Conservation (phyloP, 2,888 invertebrate species). For the Margaritifera margaritifera region DNA sequence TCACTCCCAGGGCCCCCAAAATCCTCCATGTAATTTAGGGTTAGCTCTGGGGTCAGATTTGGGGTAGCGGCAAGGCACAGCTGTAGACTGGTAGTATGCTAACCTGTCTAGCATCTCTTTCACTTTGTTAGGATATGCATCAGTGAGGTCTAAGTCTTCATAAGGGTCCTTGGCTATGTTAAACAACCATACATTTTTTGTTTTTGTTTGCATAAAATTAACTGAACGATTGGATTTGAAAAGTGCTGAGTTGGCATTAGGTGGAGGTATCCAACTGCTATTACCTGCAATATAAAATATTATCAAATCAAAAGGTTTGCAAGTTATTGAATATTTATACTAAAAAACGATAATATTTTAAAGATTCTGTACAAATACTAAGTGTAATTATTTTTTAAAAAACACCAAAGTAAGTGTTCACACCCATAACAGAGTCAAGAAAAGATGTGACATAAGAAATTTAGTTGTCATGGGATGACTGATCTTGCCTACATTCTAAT, state of each 20-base stretch:
- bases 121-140: slow-evolving; percentile 27
- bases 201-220: background rate
- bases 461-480: too few relatives aligned
- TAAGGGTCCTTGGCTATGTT: slow-evolving; percentile 44
- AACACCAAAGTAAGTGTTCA: too few relatives aligned
- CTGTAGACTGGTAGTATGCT: slow-evolving; percentile 36
- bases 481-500: too few relatives aligned
- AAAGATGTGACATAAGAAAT: too few relatives aligned
- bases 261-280: too few relatives aligned
- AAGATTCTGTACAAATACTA: too few relatives aligned
- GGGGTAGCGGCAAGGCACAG: slow-evolving; percentile 43
- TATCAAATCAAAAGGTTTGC: too few relatives aligned
- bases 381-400: too few relatives aligned
- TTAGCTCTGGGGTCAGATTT: slow-evolving; percentile 35
- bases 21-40: slow-evolving; percentile 43
- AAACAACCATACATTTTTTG: slow-evolving; percentile 53
- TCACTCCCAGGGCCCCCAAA: slow-evolving; percentile 50
- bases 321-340: too few relatives aligned
- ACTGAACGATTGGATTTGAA: background rate
- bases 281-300: too few relatives aligned
- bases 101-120: slow-evolving; percentile 34
- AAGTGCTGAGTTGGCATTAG: background rate
- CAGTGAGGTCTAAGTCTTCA: slow-evolving; percentile 42
- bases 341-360: too few relatives aligned
- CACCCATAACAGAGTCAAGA: too few relatives aligned